Conservation (phyloP, 1,140 invertebrate genomes). For the Pogonus chalceus region DNA sequence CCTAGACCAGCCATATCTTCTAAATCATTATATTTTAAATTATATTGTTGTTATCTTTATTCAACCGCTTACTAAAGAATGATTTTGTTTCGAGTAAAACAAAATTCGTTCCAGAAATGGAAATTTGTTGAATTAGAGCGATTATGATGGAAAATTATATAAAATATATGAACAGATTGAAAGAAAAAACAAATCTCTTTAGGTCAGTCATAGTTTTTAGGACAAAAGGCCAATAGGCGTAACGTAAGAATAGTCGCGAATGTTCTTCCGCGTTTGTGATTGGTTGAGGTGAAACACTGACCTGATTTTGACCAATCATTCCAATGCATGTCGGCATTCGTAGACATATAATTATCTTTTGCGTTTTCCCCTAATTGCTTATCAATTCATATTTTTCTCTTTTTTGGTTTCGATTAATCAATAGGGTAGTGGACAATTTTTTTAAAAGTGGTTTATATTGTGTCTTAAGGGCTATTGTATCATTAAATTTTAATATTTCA, state of each 20-base stretch:
- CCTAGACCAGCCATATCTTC: no score
- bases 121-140: not conserved
- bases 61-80: no score
- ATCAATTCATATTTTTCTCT: not conserved
- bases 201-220: slow-evolving; percentile 20
- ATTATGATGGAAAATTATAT: no score
- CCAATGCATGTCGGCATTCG: slow-evolving; percentile 5
- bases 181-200: slow-evolving; percentile 11
- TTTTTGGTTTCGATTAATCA: no score
- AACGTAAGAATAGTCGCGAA: slow-evolving; percentile 19
- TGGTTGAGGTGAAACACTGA: slow-evolving; percentile 12
- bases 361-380: slow-evolving; percentile 7
- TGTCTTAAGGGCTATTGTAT: no score
- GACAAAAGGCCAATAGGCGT: slow-evolving; percentile 22
- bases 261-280: slow-evolving; percentile 9
- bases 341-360: slow-evolving; percentile 2
- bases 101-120: no score
- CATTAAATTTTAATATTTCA: no score
- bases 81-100: no score
- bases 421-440: no score
- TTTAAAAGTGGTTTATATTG: no score
- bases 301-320: slow-evolving; percentile 19
- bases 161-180: not conserved
- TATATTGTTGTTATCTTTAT: no score
- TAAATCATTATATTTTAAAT: no score